phyloP scores from a whole-genome alignment of 1,140 invertebrate genomes.

The Batillaria attramentaria region DNA sequence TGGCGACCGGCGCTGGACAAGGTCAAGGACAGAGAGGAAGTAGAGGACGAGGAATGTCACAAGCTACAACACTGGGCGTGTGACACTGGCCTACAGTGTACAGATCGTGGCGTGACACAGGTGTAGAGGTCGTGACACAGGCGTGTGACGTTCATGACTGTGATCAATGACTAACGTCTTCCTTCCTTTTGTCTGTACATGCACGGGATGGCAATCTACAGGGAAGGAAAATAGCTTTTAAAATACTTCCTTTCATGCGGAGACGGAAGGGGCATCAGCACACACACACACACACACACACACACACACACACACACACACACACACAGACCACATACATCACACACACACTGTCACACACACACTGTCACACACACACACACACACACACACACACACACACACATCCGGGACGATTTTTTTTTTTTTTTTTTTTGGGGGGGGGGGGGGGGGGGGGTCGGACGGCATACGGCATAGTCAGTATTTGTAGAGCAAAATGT shows the following conservation, averaged over 20 bases:
- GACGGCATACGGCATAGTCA: too few relatives aligned
- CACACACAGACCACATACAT: background rate
- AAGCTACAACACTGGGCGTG: too few relatives aligned
- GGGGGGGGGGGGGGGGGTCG: too few relatives aligned
- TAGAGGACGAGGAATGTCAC: too few relatives aligned
- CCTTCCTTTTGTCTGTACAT: background rate
- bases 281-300: background rate
- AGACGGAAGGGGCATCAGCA: background rate
- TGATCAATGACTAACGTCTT: background rate
- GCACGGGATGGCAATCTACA: background rate
- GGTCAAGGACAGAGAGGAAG: too few relatives aligned
- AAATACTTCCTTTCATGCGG: background rate
- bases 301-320: background rate
- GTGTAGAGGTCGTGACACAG: too few relatives aligned
- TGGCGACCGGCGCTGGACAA: too few relatives aligned
- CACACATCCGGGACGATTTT: background rate
- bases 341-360: too few relatives aligned
- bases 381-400: background rate
- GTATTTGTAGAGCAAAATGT: too few relatives aligned
- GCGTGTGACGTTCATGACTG: background rate
- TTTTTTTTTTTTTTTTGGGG: too few relatives aligned
- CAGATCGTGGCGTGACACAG: too few relatives aligned
- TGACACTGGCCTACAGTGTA: too few relatives aligned
- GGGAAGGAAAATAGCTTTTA: background rate
- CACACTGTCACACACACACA: background rate